Evolutionary conservation across 2,888 invertebrate genomes (phyloP).

Genomic region (Thysanoteuthis rhombus): DNA sequence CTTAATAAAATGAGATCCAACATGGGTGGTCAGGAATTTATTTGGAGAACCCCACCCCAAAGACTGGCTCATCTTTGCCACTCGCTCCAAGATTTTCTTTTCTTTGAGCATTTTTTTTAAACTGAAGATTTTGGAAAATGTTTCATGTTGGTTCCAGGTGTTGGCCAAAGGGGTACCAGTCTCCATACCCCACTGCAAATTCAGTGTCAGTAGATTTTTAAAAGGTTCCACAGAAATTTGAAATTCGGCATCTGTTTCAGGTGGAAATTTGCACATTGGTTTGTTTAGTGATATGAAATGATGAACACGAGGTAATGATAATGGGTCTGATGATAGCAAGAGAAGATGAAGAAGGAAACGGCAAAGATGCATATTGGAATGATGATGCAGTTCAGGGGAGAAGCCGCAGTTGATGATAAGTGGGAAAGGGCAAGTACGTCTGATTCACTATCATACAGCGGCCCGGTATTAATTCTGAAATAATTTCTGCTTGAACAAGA

Average conservation of each 20-base stretch:
- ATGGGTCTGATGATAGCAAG: no score
- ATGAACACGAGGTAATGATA: no score
- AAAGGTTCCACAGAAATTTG: not conserved
- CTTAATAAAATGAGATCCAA: not conserved
- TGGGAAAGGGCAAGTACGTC: no score
- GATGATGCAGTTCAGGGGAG: no score
- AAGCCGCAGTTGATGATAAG: no score
- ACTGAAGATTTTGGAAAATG: not conserved
- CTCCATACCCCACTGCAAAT: not conserved
- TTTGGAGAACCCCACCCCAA: not conserved
- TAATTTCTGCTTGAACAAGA: no score
- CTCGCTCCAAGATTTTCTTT: not conserved
- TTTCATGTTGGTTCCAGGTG: not conserved
- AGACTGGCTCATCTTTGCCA: not conserved
- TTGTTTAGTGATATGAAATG: no score
- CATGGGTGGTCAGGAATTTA: constrained; percentile 12
- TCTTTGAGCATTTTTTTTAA: not conserved
- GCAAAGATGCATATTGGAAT: no score
- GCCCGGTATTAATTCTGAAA: no score
- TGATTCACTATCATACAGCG: no score
- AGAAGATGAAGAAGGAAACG: no score
- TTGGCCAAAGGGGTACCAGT: not conserved
- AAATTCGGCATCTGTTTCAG: not conserved
- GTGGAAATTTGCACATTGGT: not conserved
- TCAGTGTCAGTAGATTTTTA: not conserved